These are phyloP conservation scores for Ibycter americanus DNA, from an alignment of 2,797 vertebrate genomes.

Conservation along the genomic window DNA sequence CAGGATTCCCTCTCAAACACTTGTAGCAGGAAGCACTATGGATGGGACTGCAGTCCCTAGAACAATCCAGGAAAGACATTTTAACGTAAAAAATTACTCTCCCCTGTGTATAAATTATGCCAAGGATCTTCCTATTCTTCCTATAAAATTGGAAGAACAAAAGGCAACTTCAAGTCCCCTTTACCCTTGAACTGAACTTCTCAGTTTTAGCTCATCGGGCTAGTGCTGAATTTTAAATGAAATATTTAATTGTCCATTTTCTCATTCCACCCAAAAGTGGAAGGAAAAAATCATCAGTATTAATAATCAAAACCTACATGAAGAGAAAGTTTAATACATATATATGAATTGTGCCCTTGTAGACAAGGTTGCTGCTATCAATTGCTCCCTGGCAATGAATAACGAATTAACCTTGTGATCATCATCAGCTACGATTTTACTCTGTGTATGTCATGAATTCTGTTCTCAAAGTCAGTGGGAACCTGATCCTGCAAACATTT, in stretches of 20 bases:
- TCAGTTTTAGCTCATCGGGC: not conserved
- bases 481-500: not conserved
- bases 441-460: not conserved
- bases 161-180: not conserved
- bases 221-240: not conserved
- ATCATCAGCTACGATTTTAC: not conserved
- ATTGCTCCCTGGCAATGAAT: constrained; percentile 17
- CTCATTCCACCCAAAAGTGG: constrained; percentile 30
- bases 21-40: accelerated
- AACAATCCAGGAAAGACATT: not conserved
- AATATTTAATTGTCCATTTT: constrained; percentile 45
- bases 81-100: not conserved
- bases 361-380: constrained; percentile 36
- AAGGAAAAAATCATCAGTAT: not conserved
- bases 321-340: constrained; percentile 44
- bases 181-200: not conserved
- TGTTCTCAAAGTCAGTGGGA: not conserved
- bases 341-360: constrained; percentile 40
- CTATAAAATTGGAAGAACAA: not conserved
- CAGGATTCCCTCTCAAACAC: not conserved
- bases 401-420: constrained; percentile 37
- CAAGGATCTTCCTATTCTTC: not conserved
- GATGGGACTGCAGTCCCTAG: not conserved
- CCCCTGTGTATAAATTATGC: not conserved
- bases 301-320: constrained; percentile 51